Evolutionary conservation across 2,888 invertebrate species (phyloP), one percentile per base, ranked within the genome.

Genomic region (Diarsia brunnea): DNA sequence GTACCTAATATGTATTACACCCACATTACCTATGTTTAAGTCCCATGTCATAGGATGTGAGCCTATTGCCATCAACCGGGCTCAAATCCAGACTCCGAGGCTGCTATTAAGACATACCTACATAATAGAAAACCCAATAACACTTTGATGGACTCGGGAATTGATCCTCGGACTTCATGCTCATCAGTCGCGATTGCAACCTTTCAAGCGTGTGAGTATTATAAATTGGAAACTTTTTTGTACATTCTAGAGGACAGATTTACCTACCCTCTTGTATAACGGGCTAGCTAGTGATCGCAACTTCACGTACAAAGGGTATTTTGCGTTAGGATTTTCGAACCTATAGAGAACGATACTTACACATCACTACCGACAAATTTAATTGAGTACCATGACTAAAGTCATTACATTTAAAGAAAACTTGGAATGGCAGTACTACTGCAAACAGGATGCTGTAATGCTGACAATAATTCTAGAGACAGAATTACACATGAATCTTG

Each of bases 401-500:
- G 5, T 19, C 38, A 61, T 27, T 16, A 45, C 19, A 51, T 75
- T 73, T 73, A 5, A 16, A 27, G 27, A 58, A 47, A 49, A 68
- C 69, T 43, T 2, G 3, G 63, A 45, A 11, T 64, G 19, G 12
- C 24, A 38, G 38, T 38, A 21, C 47, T 14, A 24, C 16, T 75
- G 12, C 31, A 51, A 67, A 63, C 31, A 31, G 2, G 43, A 43
- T 58, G 21, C 43, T 64, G 49, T 80, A 45, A 45, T 27, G 47
- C 21, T 75, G 58, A 82, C 65, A 69, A 82, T 82, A 77, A 80
- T 84, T 69, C 60, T 61, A 81, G 60, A 49, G 14, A 10, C 47
- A 60, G 68, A 79, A 68, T 69, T 84, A 61, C 69, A 60, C 68
- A 81, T 81, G 73, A 84, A 84, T 81, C 84, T 81, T 84, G 49